Percentiles rank a stretch among this genome's conserved stretches.
Evolutionary conservation across 23 tunicate species (phyloP).

Genomic region (Ascidia mentula): DNA sequence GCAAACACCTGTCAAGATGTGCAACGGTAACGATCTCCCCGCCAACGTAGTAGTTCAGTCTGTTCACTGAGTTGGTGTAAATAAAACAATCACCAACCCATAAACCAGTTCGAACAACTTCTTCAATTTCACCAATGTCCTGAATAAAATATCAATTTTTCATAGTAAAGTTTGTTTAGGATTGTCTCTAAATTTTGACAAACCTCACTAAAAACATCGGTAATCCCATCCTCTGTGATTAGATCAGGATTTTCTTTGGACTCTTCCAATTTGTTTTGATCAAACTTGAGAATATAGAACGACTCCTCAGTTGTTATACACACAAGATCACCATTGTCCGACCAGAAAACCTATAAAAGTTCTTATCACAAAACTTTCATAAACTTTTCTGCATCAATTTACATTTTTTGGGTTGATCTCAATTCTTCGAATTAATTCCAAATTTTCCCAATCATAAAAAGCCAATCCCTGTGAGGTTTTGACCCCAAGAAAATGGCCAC

Average conservation of each 20-base stretch:
- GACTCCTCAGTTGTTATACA: conserved; percentile 84
- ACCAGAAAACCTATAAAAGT: conserved; percentile 81
- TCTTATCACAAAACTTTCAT: neutral
- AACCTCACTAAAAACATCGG: conserved; percentile 64
- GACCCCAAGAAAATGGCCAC: conserved; percentile 91
- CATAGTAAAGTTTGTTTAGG: too few species aligned
- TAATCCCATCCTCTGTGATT: conserved; percentile 76
- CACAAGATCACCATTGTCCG: conserved; percentile 92
- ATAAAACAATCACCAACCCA: conserved; percentile 99
- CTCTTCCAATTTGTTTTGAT: conserved; percentile 80
- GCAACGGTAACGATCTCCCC: conserved; percentile 98
- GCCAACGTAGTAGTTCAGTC: conserved; percentile 95
- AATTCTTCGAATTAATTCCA: conserved; percentile 81
- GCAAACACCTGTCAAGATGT: conserved; percentile 80
- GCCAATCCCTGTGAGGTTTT: conserved; percentile 85
- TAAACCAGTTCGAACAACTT: conserved; percentile 86
- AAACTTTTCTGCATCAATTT: neutral
- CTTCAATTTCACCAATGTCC: conserved; percentile 91
- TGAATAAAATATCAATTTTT: too few species aligned
- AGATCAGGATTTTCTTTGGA: conserved; percentile 84
- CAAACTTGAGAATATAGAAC: conserved; percentile 82
- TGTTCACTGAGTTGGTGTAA: conserved; percentile 92
- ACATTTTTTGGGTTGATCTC: conserved; percentile 92
- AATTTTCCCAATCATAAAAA: conserved; percentile 88
- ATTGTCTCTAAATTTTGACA: neutral